These are phyloP conservation scores for Sebastes dallii DNA, from an alignment of 2,797 vertebrate species.

Conservation along the genomic window DNA sequence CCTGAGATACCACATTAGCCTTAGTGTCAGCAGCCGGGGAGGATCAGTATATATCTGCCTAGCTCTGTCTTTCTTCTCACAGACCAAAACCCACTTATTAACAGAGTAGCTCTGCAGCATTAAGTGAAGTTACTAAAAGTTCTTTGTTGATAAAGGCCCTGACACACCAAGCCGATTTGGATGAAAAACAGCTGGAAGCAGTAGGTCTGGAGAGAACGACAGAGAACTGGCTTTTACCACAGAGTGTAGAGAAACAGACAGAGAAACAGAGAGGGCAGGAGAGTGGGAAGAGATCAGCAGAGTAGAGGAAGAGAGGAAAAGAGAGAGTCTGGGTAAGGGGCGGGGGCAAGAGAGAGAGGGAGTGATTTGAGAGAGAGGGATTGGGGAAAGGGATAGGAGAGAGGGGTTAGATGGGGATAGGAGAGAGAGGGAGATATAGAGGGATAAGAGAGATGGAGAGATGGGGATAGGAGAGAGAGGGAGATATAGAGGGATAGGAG, in stretches of 20 bases:
- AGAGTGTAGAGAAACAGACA: not conserved
- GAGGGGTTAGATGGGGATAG: not conserved
- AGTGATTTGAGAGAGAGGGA: not conserved
- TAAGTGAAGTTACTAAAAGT: no score
- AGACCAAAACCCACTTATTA: no score
- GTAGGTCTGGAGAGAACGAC: not conserved
- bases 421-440: not conserved
- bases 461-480: not conserved
- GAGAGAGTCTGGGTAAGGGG: not conserved
- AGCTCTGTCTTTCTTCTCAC: not conserved
- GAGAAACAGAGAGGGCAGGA: not conserved
- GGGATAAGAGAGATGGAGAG: not conserved
- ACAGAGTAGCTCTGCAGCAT: no score
- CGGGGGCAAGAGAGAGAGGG: not conserved
- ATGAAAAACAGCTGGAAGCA: constrained; percentile 19
- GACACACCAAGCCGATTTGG: not conserved
- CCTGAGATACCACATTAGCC: no score
- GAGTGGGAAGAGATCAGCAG: not conserved
- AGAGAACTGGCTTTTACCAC: not conserved
- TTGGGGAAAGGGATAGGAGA: not conserved
- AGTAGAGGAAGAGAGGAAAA: not conserved
- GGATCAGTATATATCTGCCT: not conserved
- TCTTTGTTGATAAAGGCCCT: no score
- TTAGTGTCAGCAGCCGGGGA: no score
- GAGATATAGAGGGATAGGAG: not conserved